A percentile compares a stretch with the other conserved stretches of the same genome.
These are phyloP conservation scores for Pangasius mekongensis DNA, from an alignment of 2,797 vertebrate genomes.

Conservation along the genomic window DNA sequence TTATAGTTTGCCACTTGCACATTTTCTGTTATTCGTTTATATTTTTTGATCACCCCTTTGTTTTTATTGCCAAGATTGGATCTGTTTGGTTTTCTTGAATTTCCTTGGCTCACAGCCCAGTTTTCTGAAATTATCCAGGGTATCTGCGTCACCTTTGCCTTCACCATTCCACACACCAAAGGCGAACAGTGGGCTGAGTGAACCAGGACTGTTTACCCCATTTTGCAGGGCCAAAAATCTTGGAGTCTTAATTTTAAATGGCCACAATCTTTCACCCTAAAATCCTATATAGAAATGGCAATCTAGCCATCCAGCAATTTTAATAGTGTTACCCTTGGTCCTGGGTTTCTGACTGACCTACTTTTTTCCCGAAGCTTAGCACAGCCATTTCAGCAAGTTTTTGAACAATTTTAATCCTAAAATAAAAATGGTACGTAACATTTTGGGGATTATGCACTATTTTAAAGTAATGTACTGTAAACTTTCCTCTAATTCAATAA, in stretches of 20 bases:
- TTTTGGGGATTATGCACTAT: neutral
- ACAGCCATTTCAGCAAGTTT: neutral
- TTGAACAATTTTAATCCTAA: neutral
- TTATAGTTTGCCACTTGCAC: neutral
- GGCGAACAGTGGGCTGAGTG: neutral
- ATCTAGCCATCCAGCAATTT: neutral
- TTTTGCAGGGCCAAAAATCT: neutral
- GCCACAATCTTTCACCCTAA: neutral
- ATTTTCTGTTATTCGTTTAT: neutral
- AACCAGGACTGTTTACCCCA: neutral
- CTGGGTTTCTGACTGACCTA: neutral
- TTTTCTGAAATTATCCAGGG: slow-evolving; percentile 3
- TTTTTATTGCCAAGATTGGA: neutral
- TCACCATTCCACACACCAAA: slow-evolving; percentile 6
- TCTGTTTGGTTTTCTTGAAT: slow-evolving; percentile 15
- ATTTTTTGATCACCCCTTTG: neutral
- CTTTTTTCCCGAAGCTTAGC: neutral
- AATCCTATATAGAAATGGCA: neutral
- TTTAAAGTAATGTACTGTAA: neutral
- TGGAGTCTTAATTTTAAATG: neutral
- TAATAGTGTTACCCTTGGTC: neutral
- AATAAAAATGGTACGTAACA: neutral
- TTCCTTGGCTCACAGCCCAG: slow-evolving; percentile 9
- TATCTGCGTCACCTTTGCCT: neutral
- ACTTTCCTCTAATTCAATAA: neutral